phyloP scores from a whole-genome alignment of 2,797 vertebrate genomes.

The Hydrocynus forskahlii region DNA sequence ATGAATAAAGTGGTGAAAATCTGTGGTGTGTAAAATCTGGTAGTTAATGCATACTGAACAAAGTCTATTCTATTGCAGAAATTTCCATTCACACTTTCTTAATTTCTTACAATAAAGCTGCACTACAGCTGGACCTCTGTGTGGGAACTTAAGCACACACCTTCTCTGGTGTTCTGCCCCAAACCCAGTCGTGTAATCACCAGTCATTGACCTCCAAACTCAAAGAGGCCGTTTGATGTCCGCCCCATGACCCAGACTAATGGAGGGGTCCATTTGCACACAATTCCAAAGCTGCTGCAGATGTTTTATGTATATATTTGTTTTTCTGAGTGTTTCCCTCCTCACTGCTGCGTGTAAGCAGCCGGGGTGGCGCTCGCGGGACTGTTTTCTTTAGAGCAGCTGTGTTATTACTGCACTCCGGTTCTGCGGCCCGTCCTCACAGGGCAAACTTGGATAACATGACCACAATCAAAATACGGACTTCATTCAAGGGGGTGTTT shows the following conservation, averaged over 20 bases:
- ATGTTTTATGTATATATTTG: constrained; percentile 32
- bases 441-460: constrained; percentile 29
- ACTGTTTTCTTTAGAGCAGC: constrained; percentile 56
- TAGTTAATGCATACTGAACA: neutral
- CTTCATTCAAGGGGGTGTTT: neutral
- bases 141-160: neutral
- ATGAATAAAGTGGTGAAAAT: too few species aligned
- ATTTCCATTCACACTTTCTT: neutral
- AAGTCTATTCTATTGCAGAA: neutral
- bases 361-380: constrained; percentile 12
- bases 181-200: constrained; percentile 30
- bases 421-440: constrained; percentile 32
- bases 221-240: constrained; percentile 40
- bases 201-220: constrained; percentile 18
- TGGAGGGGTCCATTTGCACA: constrained; percentile 12
- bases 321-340: constrained; percentile 14
- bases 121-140: neutral
- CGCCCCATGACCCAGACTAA: constrained; percentile 32
- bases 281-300: constrained; percentile 38
- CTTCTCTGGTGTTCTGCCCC: neutral
- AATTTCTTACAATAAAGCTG: neutral
- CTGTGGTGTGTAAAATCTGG: too few species aligned
- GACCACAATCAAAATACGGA: constrained; percentile 4
- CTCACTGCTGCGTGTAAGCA: constrained; percentile 54
- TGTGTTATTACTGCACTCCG: constrained; percentile 47